phyloP scores from a whole-genome alignment of 1,140 invertebrate genomes.

The Agrypnia vestita region DNA sequence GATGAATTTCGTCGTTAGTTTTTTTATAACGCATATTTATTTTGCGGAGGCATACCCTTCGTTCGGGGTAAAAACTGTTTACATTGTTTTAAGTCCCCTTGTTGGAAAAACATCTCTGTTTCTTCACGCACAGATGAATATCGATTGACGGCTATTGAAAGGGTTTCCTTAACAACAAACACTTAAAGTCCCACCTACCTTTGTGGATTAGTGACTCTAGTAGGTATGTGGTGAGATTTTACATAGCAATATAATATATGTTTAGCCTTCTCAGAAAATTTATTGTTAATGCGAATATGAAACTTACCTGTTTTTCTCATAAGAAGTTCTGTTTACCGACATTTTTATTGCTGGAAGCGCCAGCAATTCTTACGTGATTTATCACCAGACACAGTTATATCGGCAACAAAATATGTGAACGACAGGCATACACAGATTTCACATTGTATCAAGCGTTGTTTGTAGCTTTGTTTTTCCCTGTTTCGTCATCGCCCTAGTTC shows the following conservation, averaged over 20 bases:
- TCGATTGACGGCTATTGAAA: conserved; percentile 39
- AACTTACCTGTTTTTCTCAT: conserved; percentile 2
- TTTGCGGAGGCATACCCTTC: conserved; percentile 5
- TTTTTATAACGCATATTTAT: conserved; percentile 38
- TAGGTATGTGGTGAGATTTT: not conserved
- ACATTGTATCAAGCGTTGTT: conserved; percentile 40
- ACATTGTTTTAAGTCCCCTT: conserved; percentile 37
- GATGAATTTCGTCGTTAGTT: conserved; percentile 37
- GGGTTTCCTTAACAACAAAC: conserved; percentile 13
- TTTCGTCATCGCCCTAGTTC: not conserved
- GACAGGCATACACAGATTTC: conserved; percentile 29
- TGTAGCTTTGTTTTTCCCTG: conserved; percentile 47
- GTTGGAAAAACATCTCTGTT: conserved; percentile 15
- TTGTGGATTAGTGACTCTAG: not conserved
- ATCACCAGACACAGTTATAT: conserved; percentile 42
- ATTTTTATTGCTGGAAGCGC: not conserved
- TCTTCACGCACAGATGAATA: conserved; percentile 42
- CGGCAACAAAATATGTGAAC: conserved; percentile 36
- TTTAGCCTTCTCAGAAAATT: not conserved
- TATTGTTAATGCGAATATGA: not conserved
- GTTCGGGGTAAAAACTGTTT: conserved; percentile 30
- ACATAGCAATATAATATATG: not conserved
- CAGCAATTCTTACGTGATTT: conserved; percentile 18
- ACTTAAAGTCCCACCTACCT: not conserved
- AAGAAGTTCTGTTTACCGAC: not conserved